Percentiles rank a stretch among this genome's conserved stretches.
These are phyloP conservation scores for Strix uralensis DNA, from an alignment of 2,113 vertebrate genomes.

Conservation along the genomic window DNA sequence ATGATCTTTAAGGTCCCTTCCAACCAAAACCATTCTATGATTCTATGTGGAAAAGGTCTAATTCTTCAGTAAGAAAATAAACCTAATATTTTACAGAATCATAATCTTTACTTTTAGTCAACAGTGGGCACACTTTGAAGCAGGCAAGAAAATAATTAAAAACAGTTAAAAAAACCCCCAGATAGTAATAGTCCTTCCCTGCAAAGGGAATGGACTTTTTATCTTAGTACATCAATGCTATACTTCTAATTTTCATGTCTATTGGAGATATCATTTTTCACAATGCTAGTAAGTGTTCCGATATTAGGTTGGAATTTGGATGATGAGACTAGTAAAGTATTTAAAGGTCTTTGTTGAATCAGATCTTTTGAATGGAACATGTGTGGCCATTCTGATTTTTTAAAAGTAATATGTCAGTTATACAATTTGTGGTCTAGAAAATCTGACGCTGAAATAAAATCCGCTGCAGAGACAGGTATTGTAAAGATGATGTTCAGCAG, in stretches of 20 bases:
- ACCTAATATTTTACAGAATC: background rate
- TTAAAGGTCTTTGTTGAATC: background rate
- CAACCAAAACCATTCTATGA: too few relatives aligned
- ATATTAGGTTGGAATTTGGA: background rate
- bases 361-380: background rate
- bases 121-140: background rate
- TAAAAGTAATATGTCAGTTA: background rate
- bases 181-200: background rate
- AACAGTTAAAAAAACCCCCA: background rate
- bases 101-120: background rate
- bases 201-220: background rate
- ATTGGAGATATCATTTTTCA: background rate
- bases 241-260: background rate
- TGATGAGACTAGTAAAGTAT: background rate
- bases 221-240: background rate
- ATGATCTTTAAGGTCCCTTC: too few relatives aligned
- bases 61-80: background rate
- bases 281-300: background rate
- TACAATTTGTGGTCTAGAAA: background rate
- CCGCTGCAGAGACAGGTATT: background rate
- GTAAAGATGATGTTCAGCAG: background rate
- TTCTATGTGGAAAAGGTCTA: background rate
- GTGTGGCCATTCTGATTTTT: background rate
- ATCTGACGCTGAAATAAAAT: background rate
- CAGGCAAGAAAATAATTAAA: background rate